Conservation (phyloP, 2,797 vertebrate genomes). For the Limosa lapponica region DNA sequence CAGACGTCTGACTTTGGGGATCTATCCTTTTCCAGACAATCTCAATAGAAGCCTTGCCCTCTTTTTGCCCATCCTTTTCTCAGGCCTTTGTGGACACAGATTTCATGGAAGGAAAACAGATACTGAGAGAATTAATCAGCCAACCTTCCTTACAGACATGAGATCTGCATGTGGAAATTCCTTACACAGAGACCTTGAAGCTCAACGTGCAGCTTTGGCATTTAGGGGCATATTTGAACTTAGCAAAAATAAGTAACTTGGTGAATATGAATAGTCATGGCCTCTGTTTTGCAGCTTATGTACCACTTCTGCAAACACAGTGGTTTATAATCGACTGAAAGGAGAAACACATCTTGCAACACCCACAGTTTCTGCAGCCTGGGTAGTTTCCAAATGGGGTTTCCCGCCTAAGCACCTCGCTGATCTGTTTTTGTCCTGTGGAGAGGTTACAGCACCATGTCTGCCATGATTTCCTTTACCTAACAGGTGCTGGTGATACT, state of each 20-base stretch:
- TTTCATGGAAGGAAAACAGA: background rate
- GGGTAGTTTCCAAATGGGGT: background rate
- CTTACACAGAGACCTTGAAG: background rate
- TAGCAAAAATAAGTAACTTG: background rate
- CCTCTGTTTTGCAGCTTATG: background rate
- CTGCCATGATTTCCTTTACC: background rate
- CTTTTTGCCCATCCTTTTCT: background rate
- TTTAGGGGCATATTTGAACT: background rate
- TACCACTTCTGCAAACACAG: conserved; percentile 16
- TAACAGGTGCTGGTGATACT: background rate
- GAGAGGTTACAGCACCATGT: background rate
- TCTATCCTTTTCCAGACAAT: background rate
- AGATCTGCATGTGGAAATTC: background rate
- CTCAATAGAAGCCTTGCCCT: background rate
- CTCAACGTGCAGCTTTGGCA: background rate
- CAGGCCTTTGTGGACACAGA: background rate
- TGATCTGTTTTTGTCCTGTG: background rate
- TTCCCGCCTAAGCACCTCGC: background rate
- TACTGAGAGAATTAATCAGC: background rate
- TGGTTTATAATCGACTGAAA: conserved; percentile 26
- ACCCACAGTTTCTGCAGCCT: background rate
- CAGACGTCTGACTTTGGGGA: background rate
- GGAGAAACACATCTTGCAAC: conserved; percentile 17
- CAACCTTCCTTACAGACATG: background rate
- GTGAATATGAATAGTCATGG: background rate